Percentiles rank a stretch among this genome's conserved stretches.
These are phyloP conservation scores for Hesperophylax magnus DNA, from an alignment of 1,140 invertebrate species.

Conservation along the genomic window DNA sequence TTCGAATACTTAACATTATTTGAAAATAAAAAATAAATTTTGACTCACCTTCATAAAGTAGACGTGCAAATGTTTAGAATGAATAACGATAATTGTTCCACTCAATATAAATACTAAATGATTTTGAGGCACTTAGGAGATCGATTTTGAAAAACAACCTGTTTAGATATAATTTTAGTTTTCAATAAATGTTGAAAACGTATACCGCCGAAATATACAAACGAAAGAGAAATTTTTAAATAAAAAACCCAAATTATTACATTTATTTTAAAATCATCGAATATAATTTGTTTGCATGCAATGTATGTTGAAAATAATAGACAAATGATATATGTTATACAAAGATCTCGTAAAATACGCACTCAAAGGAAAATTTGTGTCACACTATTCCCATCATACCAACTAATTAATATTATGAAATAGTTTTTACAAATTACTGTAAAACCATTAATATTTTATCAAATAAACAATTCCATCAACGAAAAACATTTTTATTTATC, in stretches of 20 bases:
- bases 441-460: slow-evolving; percentile 17
- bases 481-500: too few species aligned
- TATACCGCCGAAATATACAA: too few species aligned
- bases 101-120: background rate
- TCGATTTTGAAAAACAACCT: too few species aligned
- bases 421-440: slow-evolving; percentile 1
- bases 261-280: too few species aligned
- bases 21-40: background rate
- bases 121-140: slow-evolving; percentile 2
- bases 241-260: too few species aligned
- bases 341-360: background rate
- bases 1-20: too few species aligned
- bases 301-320: too few species aligned
- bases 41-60: slow-evolving; percentile 3
- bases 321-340: too few species aligned
- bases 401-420: background rate
- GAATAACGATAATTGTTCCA: background rate
- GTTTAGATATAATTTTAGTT: too few species aligned
- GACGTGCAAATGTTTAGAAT: slow-evolving; percentile 23
- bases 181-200: too few species aligned
- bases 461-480: background rate
- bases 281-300: too few species aligned
- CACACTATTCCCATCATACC: background rate
- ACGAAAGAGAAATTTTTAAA: too few species aligned
- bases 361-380: background rate